These are phyloP conservation scores for Serilophus lunatus DNA, from an alignment of 2,113 vertebrate species.

Conservation along the genomic window DNA sequence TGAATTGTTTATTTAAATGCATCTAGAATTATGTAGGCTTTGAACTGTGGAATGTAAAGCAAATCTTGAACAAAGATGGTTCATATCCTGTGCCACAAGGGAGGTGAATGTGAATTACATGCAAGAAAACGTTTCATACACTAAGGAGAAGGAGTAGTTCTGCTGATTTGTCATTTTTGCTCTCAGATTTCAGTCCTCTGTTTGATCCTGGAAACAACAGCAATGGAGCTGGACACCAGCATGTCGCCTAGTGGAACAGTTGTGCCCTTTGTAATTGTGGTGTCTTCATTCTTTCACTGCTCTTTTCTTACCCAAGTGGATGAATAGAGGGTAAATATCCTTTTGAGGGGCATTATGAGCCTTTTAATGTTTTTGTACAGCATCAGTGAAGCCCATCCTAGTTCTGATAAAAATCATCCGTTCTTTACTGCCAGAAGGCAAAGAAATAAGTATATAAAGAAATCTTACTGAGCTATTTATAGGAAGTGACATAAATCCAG, in stretches of 20 bases:
- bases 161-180: background rate
- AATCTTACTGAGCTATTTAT: background rate
- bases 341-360: background rate
- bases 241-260: background rate
- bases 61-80: background rate
- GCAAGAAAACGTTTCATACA: background rate
- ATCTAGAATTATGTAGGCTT: background rate
- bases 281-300: background rate
- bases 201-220: background rate
- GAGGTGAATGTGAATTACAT: background rate
- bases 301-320: background rate
- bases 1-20: background rate
- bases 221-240: background rate
- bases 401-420: background rate
- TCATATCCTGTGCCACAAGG: background rate
- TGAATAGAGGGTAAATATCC: background rate
- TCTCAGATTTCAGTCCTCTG: background rate
- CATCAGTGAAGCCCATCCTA: background rate
- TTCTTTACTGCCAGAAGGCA: background rate
- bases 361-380: background rate
- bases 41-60: background rate
- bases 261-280: background rate
- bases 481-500: slow-evolving; percentile 34
- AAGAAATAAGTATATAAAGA: background rate
- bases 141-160: background rate